Percentiles rank a stretch among this genome's conserved stretches.
Conservation (phyloP, 2,888 invertebrate species). For the Morpho achilles region DNA sequence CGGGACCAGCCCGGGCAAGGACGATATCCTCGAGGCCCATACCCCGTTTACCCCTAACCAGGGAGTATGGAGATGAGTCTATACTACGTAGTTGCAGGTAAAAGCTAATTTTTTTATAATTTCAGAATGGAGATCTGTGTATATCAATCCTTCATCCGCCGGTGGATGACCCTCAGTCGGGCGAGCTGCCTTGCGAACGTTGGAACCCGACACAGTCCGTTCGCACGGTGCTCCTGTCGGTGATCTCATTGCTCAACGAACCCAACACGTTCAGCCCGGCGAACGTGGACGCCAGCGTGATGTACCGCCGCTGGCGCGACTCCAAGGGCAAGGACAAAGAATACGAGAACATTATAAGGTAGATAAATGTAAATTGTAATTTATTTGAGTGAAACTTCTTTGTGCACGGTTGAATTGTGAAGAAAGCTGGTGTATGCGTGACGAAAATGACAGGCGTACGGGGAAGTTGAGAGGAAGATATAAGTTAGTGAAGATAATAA, state of each 20-base stretch:
- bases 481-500: no score
- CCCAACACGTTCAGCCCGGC: constrained; percentile 99
- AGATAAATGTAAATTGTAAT: constrained; percentile 13
- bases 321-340: constrained; percentile 99
- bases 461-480: no score
- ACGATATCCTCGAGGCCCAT: no score
- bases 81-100: no score
- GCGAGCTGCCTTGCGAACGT: constrained; percentile 98
- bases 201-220: constrained; percentile 99
- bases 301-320: constrained; percentile 99
- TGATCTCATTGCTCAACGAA: constrained; percentile 98
- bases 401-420: no score
- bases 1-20: no score
- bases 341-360: constrained; percentile 99
- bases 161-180: constrained; percentile 99
- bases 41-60: no score
- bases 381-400: no score
- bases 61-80: no score
- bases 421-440: no score
- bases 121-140: constrained; percentile 98
- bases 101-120: constrained; percentile 19
- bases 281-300: constrained; percentile 99
- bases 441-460: no score
- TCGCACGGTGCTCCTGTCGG: constrained; percentile 97
- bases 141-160: constrained; percentile 99